Conservation (phyloP, 2,113 vertebrate species). For the Myotis yumanensis region DNA sequence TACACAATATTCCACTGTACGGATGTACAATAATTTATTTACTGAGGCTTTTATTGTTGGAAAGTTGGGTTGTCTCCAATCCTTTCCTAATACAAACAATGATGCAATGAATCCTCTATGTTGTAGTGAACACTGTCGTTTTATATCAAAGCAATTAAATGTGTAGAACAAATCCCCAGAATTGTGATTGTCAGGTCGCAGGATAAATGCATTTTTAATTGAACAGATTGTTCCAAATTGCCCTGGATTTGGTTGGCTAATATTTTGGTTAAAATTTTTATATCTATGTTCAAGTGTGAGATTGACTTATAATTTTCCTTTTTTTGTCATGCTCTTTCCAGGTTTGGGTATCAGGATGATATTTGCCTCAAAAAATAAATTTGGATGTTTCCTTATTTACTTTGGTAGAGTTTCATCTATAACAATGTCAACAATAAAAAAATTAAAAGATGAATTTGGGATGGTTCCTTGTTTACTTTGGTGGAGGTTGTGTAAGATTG, state of each 20-base stretch:
- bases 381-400: background rate
- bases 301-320: background rate
- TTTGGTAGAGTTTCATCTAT: background rate
- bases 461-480: background rate
- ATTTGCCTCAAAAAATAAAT: background rate
- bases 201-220: background rate
- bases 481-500: background rate
- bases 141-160: background rate
- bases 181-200: background rate
- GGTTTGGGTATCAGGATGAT: background rate
- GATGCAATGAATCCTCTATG: slow-evolving; percentile 9
- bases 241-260: background rate
- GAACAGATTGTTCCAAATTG: slow-evolving; percentile 29
- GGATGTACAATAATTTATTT: slow-evolving; percentile 3
- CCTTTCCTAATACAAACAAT: slow-evolving; percentile 27
- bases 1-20: background rate
- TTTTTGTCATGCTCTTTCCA: background rate
- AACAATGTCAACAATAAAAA: no score
- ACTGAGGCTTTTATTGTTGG: slow-evolving; percentile 16
- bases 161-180: background rate
- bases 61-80: slow-evolving; percentile 11
- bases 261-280: background rate
- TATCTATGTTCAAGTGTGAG: background rate
- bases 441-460: no score
- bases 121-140: background rate